Base-by-base conservation (phyloP, 2,888 invertebrate species). In the Pseudococcus longispinus region DNA sequence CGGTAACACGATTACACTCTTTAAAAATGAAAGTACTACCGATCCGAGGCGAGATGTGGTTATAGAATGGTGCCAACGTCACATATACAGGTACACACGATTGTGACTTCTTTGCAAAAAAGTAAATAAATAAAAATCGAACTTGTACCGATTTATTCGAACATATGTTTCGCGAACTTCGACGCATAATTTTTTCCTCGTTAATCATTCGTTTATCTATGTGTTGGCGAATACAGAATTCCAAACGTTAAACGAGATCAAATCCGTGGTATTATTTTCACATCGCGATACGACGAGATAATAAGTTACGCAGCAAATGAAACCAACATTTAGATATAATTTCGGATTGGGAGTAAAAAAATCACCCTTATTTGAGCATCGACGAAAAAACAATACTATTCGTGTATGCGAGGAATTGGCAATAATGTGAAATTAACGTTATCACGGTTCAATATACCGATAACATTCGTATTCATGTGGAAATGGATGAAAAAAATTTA, bases 51-150 rank as follows among this genome's bases (percentile, higher is more conserved):
- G 9, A 70, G 70, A 70, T 70, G 70, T 29, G 18, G 70, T 29
- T 70, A n/a, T 65, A 70, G 29, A 70, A 70, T 70, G 70, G 70
- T 70, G 70, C 70, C 70, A 70, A 70, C 70, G 70, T 70, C 70
- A 29, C 70, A 70, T 70, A 70, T 70, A 29, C 70, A 4, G 15
- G 29, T 70, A 20, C 29, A 29, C 5, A 29, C 37, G 37, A 37
- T 37, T 60, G 8, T 15, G 70, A 18, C 70, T 32, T 70, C 70
- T 70, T 70, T 70, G 70, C 26, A 15, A 70, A 55, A 60, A 55
- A n/a, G 3, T n/a, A 60, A 60, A 60, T 23, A 23, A 60, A 60
- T 2, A 37, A 0, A 9, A 55, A 18, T 55, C n/a, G n/a, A 18
- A 20, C 55, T n/a, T 55, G 4, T 60, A 9, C 15, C 23, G 60